These are phyloP conservation scores for Melanargia galathea DNA, from an alignment of 2,888 invertebrate genomes.

Conservation along the genomic window DNA sequence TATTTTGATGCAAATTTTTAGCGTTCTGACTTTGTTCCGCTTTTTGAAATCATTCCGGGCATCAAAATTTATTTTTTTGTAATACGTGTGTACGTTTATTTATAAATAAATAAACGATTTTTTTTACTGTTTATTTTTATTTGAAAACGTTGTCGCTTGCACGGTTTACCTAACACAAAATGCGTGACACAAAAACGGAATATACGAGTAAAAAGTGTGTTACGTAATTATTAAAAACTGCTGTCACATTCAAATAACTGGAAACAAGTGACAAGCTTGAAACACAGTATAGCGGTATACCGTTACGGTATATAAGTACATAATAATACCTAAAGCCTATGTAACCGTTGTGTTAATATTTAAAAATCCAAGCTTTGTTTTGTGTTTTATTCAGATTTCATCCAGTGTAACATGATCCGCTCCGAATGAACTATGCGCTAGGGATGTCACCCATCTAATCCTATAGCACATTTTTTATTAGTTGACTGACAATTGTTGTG, in stretches of 20 bases:
- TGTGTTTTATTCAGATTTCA: slow-evolving; percentile 22
- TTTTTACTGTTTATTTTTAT: no score
- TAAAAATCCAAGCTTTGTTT: slow-evolving; percentile 24
- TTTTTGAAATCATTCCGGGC: no score
- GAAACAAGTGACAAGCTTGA: no score
- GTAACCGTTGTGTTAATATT: slow-evolving; percentile 30
- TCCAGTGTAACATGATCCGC: slow-evolving; percentile 20
- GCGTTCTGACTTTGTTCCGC: no score
- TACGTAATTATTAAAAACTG: neutral
- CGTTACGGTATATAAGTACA: neutral
- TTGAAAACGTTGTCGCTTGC: no score
- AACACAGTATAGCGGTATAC: neutral
- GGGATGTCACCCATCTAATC: neutral
- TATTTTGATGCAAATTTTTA: no score
- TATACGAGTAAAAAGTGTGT: neutral
- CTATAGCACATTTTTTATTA: neutral
- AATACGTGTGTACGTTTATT: no score
- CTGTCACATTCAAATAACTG: neutral
- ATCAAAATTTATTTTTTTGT: no score
- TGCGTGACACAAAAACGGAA: no score
- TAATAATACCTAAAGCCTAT: slow-evolving; percentile 1
- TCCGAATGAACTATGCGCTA: neutral
- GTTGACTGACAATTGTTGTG: neutral
- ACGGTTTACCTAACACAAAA: no score
- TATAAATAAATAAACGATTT: no score